phyloP scores from a whole-genome alignment of 2,888 invertebrate species.

The Dicyrtomina minuta region DNA sequence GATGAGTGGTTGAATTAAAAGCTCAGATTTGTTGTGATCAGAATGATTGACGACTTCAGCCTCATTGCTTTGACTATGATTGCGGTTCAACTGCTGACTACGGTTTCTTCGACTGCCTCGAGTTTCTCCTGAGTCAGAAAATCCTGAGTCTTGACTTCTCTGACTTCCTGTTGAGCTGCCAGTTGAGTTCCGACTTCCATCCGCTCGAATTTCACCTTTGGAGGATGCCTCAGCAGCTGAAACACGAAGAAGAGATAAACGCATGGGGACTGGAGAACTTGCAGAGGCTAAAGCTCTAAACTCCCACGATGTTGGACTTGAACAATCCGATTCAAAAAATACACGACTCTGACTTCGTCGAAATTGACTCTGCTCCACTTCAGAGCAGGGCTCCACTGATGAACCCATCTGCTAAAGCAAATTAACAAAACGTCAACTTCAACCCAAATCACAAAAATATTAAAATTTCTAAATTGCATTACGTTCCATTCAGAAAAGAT shows the following conservation, averaged over 20 bases:
- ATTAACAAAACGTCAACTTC: neutral
- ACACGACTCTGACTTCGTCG: slow-evolving; percentile 42
- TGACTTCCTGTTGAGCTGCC: slow-evolving; percentile 60
- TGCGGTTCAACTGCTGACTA: slow-evolving; percentile 23
- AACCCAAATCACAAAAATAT: neutral
- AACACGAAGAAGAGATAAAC: slow-evolving; percentile 24
- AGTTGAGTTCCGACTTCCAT: slow-evolving; percentile 53
- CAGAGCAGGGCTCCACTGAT: slow-evolving; percentile 1
- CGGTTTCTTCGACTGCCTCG: slow-evolving; percentile 11
- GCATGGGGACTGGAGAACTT: slow-evolving; percentile 20
- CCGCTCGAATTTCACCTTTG: slow-evolving; percentile 39
- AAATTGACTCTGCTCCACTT: slow-evolving; percentile 17
- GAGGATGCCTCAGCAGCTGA: slow-evolving; percentile 23
- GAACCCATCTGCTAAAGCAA: slow-evolving; percentile 22
- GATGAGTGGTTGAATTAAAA: slow-evolving; percentile 3
- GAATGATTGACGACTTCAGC: neutral
- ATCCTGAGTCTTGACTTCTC: slow-evolving; percentile 77
- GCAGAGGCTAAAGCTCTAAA: slow-evolving; percentile 38
- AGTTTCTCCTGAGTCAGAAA: slow-evolving; percentile 70
- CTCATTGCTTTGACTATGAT: slow-evolving; percentile 28
- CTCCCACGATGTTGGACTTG: slow-evolving; percentile 52
- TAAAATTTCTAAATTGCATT: neutral
- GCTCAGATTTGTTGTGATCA: slow-evolving; percentile 11
- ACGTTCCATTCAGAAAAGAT: neutral
- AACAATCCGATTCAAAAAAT: slow-evolving; percentile 52